Conservation (phyloP, 2,888 invertebrate species). For the Leptinotarsa tumamoca region DNA sequence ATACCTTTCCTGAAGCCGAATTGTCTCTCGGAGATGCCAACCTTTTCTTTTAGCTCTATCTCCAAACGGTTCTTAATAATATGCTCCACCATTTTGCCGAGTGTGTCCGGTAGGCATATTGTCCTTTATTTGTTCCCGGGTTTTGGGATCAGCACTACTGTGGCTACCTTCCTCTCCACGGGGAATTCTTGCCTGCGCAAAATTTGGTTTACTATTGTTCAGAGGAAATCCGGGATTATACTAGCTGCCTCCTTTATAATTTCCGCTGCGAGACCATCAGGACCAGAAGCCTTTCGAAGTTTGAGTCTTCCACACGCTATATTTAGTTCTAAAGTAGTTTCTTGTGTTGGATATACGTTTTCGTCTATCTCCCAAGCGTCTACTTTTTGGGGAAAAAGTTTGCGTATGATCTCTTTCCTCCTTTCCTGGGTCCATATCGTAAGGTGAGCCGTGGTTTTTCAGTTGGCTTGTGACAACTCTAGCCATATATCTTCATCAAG, state of each 20-base stretch:
- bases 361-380: background rate
- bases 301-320: background rate
- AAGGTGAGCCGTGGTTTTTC: constrained; percentile 9
- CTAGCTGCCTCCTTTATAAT: background rate
- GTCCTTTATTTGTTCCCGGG: background rate
- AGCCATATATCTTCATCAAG: constrained; percentile 8
- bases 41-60: background rate
- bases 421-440: background rate
- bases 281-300: constrained; percentile 17
- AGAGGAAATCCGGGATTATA: background rate
- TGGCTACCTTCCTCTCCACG: constrained; percentile 5
- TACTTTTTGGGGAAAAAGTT: background rate
- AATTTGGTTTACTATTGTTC: background rate
- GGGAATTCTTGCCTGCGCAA: constrained; percentile 14
- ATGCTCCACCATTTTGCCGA: background rate
- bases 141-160: constrained; percentile 22
- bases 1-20: constrained; percentile 6
- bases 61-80: background rate
- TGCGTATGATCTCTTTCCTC: background rate
- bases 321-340: background rate
- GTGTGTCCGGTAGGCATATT: background rate
- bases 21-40: background rate
- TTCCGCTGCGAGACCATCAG: constrained; percentile 12
- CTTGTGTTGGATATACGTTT: background rate
- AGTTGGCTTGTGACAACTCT: background rate